Base-by-base conservation (phyloP, 2,888 invertebrate species). In the Leistus spinibarbis region DNA sequence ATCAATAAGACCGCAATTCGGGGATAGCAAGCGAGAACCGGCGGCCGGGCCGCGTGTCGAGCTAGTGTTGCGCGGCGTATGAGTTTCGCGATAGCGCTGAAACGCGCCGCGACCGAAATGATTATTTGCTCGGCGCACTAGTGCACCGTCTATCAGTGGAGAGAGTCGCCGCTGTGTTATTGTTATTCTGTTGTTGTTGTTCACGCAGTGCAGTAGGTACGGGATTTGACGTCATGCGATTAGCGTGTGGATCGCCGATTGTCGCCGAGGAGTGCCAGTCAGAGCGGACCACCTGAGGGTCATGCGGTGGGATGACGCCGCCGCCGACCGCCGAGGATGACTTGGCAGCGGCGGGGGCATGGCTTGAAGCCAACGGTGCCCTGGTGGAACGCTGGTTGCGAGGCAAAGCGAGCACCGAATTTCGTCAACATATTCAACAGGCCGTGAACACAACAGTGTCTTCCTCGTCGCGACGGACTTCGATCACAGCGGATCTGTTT, bases 401-500 rank as follows among this genome's bases (percentile, higher is more conserved):
- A 72, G 93, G 95, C 79, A 91, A 91, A 82, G 95, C 95, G 7
- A 89, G 90, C 76, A 90, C 80, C 76, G 84, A 83, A 74, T 81
- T 85, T 40, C 81, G 82, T 62, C 82, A 82, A 77, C 82, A 82
- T 67, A 81, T 84, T 60, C 83, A 82, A 79, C 81, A 82, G 76
- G 85, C 85, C 57, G 78, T 81, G 67, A 78, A 82, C 77, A 81
- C 83, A 62, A 81, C 80, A 17, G 65, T 40, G 20, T 60, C 54
- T 23, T 54, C 70, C 2, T 20, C 76, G 4, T 77, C 77, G 23
- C 74, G 76, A 0, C 56, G 93, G 77, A 92, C 93, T 63, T 94
- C 93, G 63, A 92, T 94, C 79, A 93, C 93, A 62, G 93, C 94
- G 78, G 95, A 95, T 83, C 88, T 95, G 78, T 95, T 95, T 86